Percentiles rank a stretch among this genome's conserved stretches.
Conservation (phyloP, 2,797 vertebrate species). For the Anas capensis region DNA sequence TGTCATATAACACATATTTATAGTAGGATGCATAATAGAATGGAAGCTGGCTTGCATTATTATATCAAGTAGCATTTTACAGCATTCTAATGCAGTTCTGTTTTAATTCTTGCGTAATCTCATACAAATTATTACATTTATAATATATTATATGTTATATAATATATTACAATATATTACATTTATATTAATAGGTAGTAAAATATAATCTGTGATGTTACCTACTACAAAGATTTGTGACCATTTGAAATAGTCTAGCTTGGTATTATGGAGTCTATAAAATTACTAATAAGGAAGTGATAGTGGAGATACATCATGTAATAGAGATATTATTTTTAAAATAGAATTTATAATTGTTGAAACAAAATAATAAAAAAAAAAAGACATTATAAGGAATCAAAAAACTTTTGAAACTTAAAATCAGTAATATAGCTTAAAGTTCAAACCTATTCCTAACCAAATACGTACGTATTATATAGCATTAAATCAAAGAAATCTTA, state of each 20-base stretch:
- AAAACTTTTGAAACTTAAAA: background rate
- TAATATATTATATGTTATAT: background rate
- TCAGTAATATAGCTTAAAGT: background rate
- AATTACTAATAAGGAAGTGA: constrained; percentile 28
- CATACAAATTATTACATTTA: background rate
- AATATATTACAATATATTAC: background rate
- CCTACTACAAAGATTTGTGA: background rate
- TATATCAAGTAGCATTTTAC: background rate
- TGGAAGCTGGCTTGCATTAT: background rate
- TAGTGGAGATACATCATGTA: background rate
- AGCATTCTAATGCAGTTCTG: background rate
- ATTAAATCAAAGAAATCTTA: background rate
- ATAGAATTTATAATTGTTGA: background rate
- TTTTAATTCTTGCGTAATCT: background rate
- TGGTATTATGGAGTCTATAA: background rate
- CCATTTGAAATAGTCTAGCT: background rate
- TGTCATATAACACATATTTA: background rate
- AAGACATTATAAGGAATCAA: background rate
- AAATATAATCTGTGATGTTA: background rate
- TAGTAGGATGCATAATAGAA: background rate
- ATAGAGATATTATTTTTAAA: background rate
- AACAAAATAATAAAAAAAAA: background rate
- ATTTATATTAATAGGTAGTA: background rate
- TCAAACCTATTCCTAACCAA: background rate
- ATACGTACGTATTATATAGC: background rate